phyloP scores from a whole-genome alignment of 1,140 invertebrate genomes.

The Drosophila novamexicana region DNA sequence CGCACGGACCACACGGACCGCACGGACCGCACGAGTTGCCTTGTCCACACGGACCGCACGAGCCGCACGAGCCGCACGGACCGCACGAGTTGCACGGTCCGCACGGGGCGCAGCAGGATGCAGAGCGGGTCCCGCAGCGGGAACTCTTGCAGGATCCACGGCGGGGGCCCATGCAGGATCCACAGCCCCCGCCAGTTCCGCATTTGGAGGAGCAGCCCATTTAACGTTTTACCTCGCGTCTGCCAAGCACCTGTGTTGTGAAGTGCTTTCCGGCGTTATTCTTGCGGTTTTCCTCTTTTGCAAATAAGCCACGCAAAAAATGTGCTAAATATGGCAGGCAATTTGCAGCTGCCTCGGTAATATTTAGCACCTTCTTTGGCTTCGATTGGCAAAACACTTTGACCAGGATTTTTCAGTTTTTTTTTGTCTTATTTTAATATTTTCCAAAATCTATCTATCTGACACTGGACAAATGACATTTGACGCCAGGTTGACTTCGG shows the following conservation, averaged over 20 bases:
- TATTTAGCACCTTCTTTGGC: conserved; percentile 72
- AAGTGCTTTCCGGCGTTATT: too few relatives aligned
- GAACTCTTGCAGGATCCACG: too few relatives aligned
- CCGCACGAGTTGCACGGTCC: neutral
- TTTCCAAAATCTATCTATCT: neutral
- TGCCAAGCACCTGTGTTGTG: conserved; percentile 16
- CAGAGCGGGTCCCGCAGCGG: too few relatives aligned
- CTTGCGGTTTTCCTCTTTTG: conserved; percentile 26
- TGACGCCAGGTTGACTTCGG: neutral
- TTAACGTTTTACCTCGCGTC: neutral
- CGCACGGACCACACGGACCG: conserved; percentile 2
- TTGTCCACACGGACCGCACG: neutral
- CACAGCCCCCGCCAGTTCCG: neutral
- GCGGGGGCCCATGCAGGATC: neutral
- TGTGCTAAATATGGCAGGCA: conserved; percentile 62
- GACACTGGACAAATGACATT: conserved; percentile 1
- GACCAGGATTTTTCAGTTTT: conserved; percentile 8
- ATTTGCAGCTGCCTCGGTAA: conserved; percentile 20
- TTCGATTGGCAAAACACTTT: conserved; percentile 35
- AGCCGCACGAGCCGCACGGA: conserved; percentile 8
- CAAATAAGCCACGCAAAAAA: conserved; percentile 54
- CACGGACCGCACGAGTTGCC: conserved; percentile 14
- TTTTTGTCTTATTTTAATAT: conserved; percentile 4
- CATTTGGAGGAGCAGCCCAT: neutral
- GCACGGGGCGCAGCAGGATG: too few relatives aligned